Conservation (phyloP, 2,113 vertebrate genomes). For the Phrynosoma blainvillii region DNA sequence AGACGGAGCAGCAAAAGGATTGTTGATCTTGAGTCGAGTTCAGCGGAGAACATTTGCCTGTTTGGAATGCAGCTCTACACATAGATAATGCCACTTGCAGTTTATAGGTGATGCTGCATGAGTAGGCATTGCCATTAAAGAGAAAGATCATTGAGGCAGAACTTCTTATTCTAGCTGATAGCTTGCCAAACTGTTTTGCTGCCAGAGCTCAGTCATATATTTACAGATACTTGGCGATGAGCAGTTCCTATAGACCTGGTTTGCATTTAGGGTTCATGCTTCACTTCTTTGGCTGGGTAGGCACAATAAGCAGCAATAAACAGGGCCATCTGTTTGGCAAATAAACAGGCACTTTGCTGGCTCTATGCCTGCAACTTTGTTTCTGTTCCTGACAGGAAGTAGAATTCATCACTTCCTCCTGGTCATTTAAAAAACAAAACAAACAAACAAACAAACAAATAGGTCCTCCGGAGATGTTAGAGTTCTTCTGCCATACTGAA, state of each 20-base stretch:
- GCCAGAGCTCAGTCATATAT: slow-evolving; percentile 52
- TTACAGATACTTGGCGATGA: slow-evolving; percentile 58
- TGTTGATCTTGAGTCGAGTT: slow-evolving; percentile 33
- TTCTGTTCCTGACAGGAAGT: not conserved
- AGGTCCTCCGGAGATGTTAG: not conserved
- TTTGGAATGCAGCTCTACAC: slow-evolving; percentile 42
- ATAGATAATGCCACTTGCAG: slow-evolving; percentile 28
- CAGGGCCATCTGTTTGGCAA: slow-evolving; percentile 43
- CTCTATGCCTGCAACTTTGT: not conserved
- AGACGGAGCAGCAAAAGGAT: slow-evolving; percentile 18
- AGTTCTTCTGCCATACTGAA: too few species aligned
- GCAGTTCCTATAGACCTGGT: slow-evolving; percentile 54
- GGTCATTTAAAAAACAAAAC: too few species aligned
- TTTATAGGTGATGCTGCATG: slow-evolving; percentile 48
- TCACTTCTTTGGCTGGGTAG: slow-evolving; percentile 59
- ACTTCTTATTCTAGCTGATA: slow-evolving; percentile 54
- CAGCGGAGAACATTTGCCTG: slow-evolving; percentile 42
- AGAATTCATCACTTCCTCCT: not conserved
- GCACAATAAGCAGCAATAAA: slow-evolving; percentile 60
- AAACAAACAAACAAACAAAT: not conserved
- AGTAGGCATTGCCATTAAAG: slow-evolving; percentile 20
- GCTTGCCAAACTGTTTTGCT: slow-evolving; percentile 50
- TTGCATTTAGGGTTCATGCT: slow-evolving; percentile 64
- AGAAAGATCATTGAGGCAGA: slow-evolving; percentile 60
- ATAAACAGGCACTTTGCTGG: slow-evolving; percentile 30